A percentile compares a stretch with the other conserved stretches of the same genome.
These are phyloP conservation scores for Rhagologus leucostigma DNA, from an alignment of 2,113 vertebrate species.

Conservation along the genomic window DNA sequence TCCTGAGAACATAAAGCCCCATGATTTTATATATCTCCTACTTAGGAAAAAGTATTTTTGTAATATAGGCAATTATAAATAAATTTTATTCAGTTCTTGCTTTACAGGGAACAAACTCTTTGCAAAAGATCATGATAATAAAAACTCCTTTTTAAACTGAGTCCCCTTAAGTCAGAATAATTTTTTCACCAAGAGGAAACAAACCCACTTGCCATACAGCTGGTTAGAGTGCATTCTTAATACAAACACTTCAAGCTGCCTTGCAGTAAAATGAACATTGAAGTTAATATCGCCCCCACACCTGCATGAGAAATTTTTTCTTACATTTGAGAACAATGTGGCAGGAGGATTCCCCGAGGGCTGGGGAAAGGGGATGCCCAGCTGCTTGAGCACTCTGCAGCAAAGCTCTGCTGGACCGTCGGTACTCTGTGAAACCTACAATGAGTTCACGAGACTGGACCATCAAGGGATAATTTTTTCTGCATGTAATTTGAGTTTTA, in stretches of 20 bases:
- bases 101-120: not conserved
- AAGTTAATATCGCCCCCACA: not conserved
- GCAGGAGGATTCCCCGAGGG: not conserved
- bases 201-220: not conserved
- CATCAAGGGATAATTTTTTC: not conserved
- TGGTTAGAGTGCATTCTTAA: not conserved
- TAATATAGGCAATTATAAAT: not conserved
- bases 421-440: not conserved
- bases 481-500: not conserved
- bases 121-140: not conserved
- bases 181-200: not conserved
- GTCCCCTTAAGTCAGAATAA: not conserved
- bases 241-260: not conserved
- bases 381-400: accelerated
- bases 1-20: not conserved
- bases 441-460: not conserved
- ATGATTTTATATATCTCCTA: not conserved
- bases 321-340: not conserved
- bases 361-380: not conserved
- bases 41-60: not conserved
- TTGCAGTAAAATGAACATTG: not conserved
- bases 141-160: not conserved
- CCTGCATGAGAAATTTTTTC: not conserved
- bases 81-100: not conserved
- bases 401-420: not conserved